A percentile compares a stretch with the other conserved stretches of the same genome.
phyloP scores from a whole-genome alignment of 2,888 invertebrate genomes.

The Rhagophthalmus giganteus region DNA sequence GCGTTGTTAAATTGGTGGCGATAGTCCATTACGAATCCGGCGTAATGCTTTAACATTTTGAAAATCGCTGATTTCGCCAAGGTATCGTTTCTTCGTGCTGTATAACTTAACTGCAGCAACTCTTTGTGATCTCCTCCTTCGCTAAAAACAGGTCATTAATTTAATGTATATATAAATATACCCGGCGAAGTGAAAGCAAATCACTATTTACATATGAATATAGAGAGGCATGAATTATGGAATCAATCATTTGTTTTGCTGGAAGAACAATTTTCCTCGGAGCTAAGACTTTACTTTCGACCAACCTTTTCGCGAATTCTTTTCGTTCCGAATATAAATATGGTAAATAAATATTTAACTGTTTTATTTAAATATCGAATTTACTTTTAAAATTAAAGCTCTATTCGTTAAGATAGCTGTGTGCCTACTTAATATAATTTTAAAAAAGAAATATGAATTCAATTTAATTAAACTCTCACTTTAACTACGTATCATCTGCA shows the following conservation, averaged over 20 bases:
- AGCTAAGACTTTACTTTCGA: conserved; percentile 11
- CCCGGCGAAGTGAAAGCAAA: conserved; percentile 36
- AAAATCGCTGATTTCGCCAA: conserved; percentile 22
- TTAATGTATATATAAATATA: conserved; percentile 43
- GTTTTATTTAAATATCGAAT: too few species aligned
- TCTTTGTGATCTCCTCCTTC: conserved; percentile 22
- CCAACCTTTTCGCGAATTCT: conserved; percentile 3
- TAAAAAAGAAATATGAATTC: too few species aligned
- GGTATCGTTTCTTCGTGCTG: conserved; percentile 19
- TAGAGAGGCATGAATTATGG: conserved; percentile 41
- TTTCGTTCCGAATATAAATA: neutral
- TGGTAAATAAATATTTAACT: neutral
- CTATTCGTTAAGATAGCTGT: too few species aligned
- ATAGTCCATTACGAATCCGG: conserved; percentile 15
- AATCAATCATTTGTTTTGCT: conserved; percentile 43
- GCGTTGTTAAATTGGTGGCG: conserved; percentile 37
- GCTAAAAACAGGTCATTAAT: conserved; percentile 43
- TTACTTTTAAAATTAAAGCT: too few species aligned
- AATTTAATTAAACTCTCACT: too few species aligned
- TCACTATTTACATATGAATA: conserved; percentile 42
- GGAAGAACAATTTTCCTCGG: conserved; percentile 11
- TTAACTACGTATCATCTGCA: too few species aligned
- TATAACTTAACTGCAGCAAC: conserved; percentile 24
- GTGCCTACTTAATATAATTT: too few species aligned
- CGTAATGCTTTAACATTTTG: conserved; percentile 12